Base-by-base conservation (phyloP, 2,797 vertebrate species). In the Ceyx erithaca region DNA sequence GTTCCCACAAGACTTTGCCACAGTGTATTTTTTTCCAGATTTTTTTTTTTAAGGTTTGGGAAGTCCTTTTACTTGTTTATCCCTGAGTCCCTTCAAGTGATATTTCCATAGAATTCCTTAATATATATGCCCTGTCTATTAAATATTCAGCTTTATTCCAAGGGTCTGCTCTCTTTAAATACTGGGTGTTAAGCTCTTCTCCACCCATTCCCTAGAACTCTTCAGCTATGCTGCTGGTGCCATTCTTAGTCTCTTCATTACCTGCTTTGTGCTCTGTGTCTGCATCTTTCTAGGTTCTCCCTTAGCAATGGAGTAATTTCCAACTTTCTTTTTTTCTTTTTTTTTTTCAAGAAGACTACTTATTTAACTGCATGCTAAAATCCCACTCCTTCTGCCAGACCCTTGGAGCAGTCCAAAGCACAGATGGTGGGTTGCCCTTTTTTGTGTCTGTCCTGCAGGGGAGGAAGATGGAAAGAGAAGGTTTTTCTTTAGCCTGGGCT, bases 341-440 rank as follows among this genome's bases (percentile, higher is more conserved):
- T 14, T 31, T 14, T 30, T 52, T 21, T 2, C 28, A 40, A 35
- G 35, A 66, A 25, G 35, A 25, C 54, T 61, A 43, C 0, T 70
- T 81, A 59, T 59, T 94, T 86, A 89, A 64, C 49, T 7, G 37
- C 78, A 57, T 33, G 23, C 26, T 88, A 75, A 86, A 95, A 77
- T 80, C 61, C 57, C 12, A 15, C 12, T 45, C 57, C 19, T 73
- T 70, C 89, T 91, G 88, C 80, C 79, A 87, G 79, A 54, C 14
- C 43, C 0, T 2, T 43, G 59, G 77, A 52, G 26, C 2, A 1
- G 63, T 91, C 75, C 37, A 10, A 90, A 80, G 76, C 84, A 78
- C 75, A 95, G 87, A 82, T 87, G 92, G 54, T 90, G 66, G 57
- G 41, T 83, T 93, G 49, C n/a, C 76, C 85, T 67, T 80, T 92